These are phyloP conservation scores for Bothrops alternatus DNA, from an alignment of 2,797 vertebrate genomes.

Conservation along the genomic window DNA sequence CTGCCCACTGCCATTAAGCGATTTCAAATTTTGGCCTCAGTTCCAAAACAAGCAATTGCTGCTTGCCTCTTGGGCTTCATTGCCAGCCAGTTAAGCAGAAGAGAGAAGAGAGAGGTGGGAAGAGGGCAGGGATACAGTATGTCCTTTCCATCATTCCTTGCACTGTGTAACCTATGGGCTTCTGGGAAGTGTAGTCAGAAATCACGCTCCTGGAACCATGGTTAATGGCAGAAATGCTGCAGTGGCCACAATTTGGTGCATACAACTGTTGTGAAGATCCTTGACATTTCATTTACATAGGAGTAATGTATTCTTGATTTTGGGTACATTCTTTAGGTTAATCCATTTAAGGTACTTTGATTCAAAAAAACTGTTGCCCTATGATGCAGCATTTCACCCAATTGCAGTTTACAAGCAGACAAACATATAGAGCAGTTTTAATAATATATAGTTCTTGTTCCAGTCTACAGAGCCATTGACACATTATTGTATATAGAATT, in stretches of 20 bases:
- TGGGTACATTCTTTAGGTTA: background rate
- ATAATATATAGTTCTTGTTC: background rate
- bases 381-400: background rate
- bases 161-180: background rate
- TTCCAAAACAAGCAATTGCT: background rate
- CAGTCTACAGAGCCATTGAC: background rate
- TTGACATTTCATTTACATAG: background rate
- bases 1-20: background rate
- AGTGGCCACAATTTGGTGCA: background rate
- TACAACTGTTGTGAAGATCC: background rate
- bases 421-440: background rate
- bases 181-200: background rate
- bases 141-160: background rate
- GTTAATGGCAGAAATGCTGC: background rate
- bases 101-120: background rate
- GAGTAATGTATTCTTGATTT: background rate
- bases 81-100: background rate
- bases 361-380: background rate
- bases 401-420: background rate
- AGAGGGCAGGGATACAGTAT: background rate
- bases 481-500: background rate
- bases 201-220: background rate
- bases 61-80: background rate
- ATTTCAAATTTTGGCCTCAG: background rate
- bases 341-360: background rate